Conservation (phyloP, 1,140 invertebrate genomes). For the Cardiocondyla obscurior region DNA sequence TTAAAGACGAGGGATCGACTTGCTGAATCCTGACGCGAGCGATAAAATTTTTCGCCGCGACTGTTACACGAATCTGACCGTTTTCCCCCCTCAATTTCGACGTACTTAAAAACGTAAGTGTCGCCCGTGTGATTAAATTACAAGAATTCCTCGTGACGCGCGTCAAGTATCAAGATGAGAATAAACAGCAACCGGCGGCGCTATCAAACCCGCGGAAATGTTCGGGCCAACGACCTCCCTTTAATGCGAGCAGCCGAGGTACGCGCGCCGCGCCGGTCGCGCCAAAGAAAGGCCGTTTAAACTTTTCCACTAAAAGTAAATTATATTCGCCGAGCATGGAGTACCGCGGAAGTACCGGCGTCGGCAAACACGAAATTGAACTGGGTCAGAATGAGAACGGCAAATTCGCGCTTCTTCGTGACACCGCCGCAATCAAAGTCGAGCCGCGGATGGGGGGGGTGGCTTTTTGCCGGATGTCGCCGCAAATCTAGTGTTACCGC, state of each 20-base stretch:
- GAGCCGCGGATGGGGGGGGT: background rate
- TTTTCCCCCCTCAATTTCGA: conserved; percentile 5
- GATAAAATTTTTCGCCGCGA: background rate
- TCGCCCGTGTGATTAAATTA: background rate
- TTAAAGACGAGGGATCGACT: conserved; percentile 79
- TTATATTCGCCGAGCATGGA: conserved; percentile 21
- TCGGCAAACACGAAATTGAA: conserved; percentile 53
- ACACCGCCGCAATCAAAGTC: conserved; percentile 13
- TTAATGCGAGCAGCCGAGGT: conserved; percentile 30
- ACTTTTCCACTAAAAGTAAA: conserved; percentile 44
- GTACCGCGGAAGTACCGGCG: conserved; percentile 2
- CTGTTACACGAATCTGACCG: background rate
- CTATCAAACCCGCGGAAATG: conserved; percentile 32
- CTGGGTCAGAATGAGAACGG: conserved; percentile 62
- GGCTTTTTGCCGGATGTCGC: conserved; percentile 16
- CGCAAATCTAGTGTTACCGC: conserved; percentile 19
- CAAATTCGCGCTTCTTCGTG: conserved; percentile 17
- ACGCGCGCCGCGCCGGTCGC: background rate
- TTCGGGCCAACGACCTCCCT: conserved; percentile 33
- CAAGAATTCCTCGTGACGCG: background rate
- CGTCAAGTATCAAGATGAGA: background rate
- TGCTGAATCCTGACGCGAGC: background rate
- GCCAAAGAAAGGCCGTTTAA: conserved; percentile 18
- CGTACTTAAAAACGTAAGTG: background rate
- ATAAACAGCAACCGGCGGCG: conserved; percentile 9